Base-by-base conservation (phyloP, 2,113 vertebrate genomes). In the Chloropsis hardwickii region DNA sequence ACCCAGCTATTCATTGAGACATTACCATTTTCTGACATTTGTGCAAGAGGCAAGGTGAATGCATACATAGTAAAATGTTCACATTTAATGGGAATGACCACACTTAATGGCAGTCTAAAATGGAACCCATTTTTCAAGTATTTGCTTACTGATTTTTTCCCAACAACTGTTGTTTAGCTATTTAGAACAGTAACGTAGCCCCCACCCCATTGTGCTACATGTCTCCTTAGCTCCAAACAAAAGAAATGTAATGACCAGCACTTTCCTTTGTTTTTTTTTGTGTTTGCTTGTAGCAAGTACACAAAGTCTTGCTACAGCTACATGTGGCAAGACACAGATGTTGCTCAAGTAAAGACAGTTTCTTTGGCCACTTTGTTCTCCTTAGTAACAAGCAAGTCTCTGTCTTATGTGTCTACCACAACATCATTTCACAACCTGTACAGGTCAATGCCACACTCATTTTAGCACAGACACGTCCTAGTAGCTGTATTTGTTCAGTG, bases 401-500 rank as follows among this genome's bases (percentile, higher is more conserved):
- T 98, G 94, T 94, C 97, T 97, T 60, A 95, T 13, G 96, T 96
- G 97, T 84, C 96, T 96, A 82, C 94, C 96, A 96, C 94, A 81
- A 50, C 87, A 94, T 86, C 91, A 90, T 90, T 92, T 94, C 94
- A 87, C 86, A 96, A 95, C 92, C 94, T 31, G 79, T 88, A 96
- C 94, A 94, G 97, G 95, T 94, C 76, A 90, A 90, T 69, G 84
- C 93, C 97, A 95, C 94, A 5, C 70, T 79, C 95, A 9, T 60
- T 95, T 95, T 69, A 96, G 97, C 98, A 97, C 96, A 97, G 94
- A 89, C 69, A 73, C 76, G 97, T 98, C 96, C 92, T 98, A 99
- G 98, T 99, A 99, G 93, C 99, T 99, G 97, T 99, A 99, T 97
- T 99, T 99, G 97, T 99, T 99, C 94, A 99, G 98, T 88, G 98